These are phyloP conservation scores for Galbula dea DNA, from an alignment of 2,113 vertebrate species.

Conservation along the genomic window DNA sequence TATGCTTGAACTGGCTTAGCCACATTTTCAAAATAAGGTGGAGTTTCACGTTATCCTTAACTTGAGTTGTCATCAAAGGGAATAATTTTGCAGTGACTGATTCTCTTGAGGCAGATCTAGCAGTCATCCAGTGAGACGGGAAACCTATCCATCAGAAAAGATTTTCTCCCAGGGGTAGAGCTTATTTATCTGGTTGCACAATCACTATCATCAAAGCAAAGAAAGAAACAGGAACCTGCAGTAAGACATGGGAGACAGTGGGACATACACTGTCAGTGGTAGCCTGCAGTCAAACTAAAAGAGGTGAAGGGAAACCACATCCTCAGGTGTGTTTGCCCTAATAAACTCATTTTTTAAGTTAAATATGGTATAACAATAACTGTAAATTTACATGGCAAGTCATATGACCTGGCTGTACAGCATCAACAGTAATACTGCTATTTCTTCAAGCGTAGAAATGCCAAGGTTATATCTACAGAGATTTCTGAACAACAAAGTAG, in stretches of 20 bases:
- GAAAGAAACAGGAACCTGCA: not conserved
- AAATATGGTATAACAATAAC: not conserved
- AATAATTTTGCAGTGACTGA: not conserved
- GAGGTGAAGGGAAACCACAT: not conserved
- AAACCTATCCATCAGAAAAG: not conserved
- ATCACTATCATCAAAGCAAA: not conserved
- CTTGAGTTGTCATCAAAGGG: not conserved
- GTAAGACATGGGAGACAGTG: not conserved
- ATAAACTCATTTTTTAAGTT: not conserved
- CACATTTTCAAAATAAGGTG: not conserved
- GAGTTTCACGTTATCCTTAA: not conserved
- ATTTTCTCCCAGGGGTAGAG: not conserved
- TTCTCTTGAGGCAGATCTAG: not conserved
- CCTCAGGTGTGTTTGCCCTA: not conserved
- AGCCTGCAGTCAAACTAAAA: not conserved
- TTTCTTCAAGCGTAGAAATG: not conserved
- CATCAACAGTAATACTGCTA: not conserved
- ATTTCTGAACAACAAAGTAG: not conserved
- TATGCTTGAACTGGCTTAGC: not conserved
- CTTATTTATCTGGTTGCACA: not conserved
- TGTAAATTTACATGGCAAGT: not conserved
- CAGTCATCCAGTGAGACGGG: not conserved
- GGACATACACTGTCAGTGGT: not conserved
- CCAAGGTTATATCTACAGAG: not conserved
- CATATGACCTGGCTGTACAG: not conserved